Evolutionary conservation across 2,888 invertebrate species (phyloP), one percentile per base, ranked within the genome.

Genomic region (Laothoe populi): DNA sequence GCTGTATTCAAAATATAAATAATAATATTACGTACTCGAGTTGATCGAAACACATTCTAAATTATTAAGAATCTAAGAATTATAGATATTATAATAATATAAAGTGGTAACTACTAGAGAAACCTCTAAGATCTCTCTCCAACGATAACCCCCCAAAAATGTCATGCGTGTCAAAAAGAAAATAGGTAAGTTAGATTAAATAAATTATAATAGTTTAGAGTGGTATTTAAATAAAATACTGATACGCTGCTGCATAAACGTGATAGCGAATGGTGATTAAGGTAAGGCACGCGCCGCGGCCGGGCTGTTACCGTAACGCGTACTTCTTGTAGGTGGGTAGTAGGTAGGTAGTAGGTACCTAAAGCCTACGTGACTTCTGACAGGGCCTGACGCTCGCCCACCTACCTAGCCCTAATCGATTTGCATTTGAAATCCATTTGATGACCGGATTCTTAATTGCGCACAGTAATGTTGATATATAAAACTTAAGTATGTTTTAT

Each of bases 301-400:
- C 82, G 63, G 42, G 62, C 23, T 66, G 66, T 66, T 59, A 62
- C 62, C 57, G 19, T 19, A 53, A 48, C 31, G 35, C 31, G 35
- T 38, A 8, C 62, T 59, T 63, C 63, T 65, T 53, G 58, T 13
- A n/a, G n/a, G n/a, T n/a, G n/a, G n/a, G n/a, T n/a, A 26, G 4
- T 26, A 7, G 4, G 7, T 4, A 26, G 26, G 26, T 26, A 26
- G n/a, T 26, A 26, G 26, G 26, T 59, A 67, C 40, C 66, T 63
- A 70, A 70, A 70, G 87, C 77, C 84, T 90, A 91, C 91, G 91
- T 92, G 91, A 91, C 88, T 78, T 46, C 49, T 63, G 66, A 68
- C 88, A 88, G 81, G 78, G 72, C 77, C 72, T 79, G 68, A 35
- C 38, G 38, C 2, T 63, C 68, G 69, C 65, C 61, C 70, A 75